Evolutionary conservation across 2,888 invertebrate genomes (phyloP).

Genomic region (Torymus texanus): DNA sequence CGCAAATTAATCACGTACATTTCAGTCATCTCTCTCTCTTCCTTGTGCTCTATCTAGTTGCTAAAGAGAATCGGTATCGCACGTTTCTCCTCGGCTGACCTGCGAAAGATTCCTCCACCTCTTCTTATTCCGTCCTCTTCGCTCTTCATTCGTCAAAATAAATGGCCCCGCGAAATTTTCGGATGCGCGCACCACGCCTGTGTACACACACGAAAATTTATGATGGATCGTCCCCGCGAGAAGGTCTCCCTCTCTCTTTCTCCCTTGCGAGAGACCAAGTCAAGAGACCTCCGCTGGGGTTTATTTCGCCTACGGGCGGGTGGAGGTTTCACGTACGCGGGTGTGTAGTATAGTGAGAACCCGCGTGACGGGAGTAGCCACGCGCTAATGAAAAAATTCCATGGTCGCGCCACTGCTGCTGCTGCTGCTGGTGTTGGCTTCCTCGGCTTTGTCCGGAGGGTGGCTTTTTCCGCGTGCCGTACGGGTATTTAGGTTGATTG

Average conservation of each 20-base stretch:
- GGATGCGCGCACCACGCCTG: constrained; percentile 42
- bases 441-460: not conserved
- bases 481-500: not conserved
- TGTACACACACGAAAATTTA: constrained; percentile 63
- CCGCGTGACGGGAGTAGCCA: no score
- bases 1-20: constrained; percentile 46
- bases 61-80: not conserved
- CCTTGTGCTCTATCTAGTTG: constrained; percentile 14
- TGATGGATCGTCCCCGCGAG: constrained; percentile 67
- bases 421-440: no score
- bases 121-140: not conserved
- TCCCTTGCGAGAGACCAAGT: no score
- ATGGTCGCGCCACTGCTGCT: no score
- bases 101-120: not conserved
- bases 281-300: no score
- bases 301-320: no score
- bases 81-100: not conserved
- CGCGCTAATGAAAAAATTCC: constrained; percentile 47
- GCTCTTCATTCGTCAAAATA: constrained; percentile 20
- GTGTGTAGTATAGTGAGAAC: no score
- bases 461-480: not conserved
- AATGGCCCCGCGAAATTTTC: constrained; percentile 63
- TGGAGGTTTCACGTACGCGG: no score
- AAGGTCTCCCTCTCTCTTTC: not conserved
- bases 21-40: constrained; percentile 1